These are phyloP conservation scores for Macrophya alboannulata DNA, from an alignment of 2,888 invertebrate species.

Conservation along the genomic window DNA sequence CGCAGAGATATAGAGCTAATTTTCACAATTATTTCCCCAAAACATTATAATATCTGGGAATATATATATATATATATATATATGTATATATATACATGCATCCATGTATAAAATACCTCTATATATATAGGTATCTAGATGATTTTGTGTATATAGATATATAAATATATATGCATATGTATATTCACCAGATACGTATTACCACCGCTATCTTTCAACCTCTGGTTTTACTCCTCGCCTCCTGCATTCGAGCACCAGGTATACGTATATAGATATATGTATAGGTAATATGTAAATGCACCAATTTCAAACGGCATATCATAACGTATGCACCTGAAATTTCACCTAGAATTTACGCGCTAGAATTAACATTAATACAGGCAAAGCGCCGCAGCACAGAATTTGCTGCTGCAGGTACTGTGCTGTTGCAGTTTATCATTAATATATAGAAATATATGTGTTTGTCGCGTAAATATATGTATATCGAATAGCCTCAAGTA, in stretches of 20 bases:
- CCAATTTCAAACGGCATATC: slow-evolving; percentile 40
- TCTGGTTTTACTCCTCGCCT: neutral
- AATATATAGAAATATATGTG: no score
- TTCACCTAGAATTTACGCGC: slow-evolving; percentile 13
- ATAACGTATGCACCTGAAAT: slow-evolving; percentile 39
- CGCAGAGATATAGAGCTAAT: neutral
- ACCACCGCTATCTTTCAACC: neutral
- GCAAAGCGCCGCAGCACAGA: no score
- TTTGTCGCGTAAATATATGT: no score
- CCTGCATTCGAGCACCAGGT: neutral
- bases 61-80: neutral
- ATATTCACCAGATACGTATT: neutral
- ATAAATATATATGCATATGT: neutral
- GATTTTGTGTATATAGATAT: neutral
- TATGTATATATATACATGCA: neutral
- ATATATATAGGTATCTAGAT: neutral
- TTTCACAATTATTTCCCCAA: neutral
- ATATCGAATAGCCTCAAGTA: no score
- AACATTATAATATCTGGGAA: neutral
- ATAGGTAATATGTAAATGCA: slow-evolving; percentile 36
- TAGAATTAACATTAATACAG: slow-evolving; percentile 5
- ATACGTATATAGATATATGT: no score
- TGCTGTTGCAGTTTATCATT: no score
- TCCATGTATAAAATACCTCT: neutral
- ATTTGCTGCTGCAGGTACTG: neutral